Base-by-base conservation (phyloP, 2,797 vertebrate species). In the Toxotes lorentzi region DNA sequence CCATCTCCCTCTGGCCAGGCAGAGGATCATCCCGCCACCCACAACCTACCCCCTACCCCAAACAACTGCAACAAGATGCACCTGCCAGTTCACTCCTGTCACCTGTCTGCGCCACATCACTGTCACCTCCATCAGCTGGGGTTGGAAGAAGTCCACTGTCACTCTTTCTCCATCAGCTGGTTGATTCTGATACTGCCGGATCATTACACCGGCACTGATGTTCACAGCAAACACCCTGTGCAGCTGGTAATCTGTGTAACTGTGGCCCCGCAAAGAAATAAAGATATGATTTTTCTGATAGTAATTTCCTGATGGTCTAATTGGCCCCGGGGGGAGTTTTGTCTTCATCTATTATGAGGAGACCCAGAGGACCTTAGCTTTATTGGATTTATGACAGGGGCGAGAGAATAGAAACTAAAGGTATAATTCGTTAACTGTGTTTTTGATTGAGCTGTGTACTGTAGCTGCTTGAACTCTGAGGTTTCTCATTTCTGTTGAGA, bases 301-400 rank as follows among this genome's bases (percentile, higher is more conserved):
- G 82, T 90, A 65, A 92, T 93, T 93, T 93, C 88, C 92, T 89
- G 89, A 86, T 89, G 89, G 76, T 88, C 83, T 94, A 91, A 94
- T 94, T 93, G 91, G 92, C 90, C 93, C 85, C 77, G 3, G 69
- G 87, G 90, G 93, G 82, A 86, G 82, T 86, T 87, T 90, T 87
- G 89, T 88, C 84, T 90, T 91, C 71, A 84, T 90, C 84, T 89
- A 83, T 88, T 91, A 89, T 81, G 84, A 92, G 85, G 69, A 86
- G 84, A 86, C 91, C 88, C 90, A 60, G 75, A 87, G 88, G 89
- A 92, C 91, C 85, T 76, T 81, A 68, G 79, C 84, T 85, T 88
- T 91, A 94, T 93, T 89, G 90, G 91, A 90, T 93, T 93, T 92
- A 92, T 94, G 94, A 93, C 92, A 94, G 92, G 88, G 70, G 76